Evolutionary conservation across 1,140 invertebrate species (phyloP), one percentile per base, ranked within the genome.

Genomic region (Brachionus paranguensis): DNA sequence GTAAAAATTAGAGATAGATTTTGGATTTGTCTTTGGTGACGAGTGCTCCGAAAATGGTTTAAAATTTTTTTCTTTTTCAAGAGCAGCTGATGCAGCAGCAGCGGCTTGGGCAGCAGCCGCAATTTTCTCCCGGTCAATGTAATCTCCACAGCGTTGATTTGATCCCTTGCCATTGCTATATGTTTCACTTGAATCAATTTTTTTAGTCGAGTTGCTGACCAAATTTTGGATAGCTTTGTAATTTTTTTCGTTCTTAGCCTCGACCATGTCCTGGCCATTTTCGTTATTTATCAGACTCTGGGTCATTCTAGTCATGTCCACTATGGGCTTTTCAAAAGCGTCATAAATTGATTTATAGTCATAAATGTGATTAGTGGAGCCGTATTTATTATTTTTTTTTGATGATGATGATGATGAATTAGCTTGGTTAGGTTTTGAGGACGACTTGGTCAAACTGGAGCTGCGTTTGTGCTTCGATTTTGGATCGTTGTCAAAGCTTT

Each of bases 271-370:
- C 8, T 72, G 45, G n/a, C 47, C 43, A 50, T 37, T 50, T 12
- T 50, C 47, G 17, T n/a, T 76, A 11, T 50, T 76, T 14, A 76
- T 50, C 5, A 76, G 1, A 50, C 72, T 76, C n/a, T 76, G 72
- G 10, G 72, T 29, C 72, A 76, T 50, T 27, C 53, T 27, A 27
- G 53, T 81, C 78, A 68, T 68, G 20, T 81, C 78, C n/a, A 64
- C 78, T n/a, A 68, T 68, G 1, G 78, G 78, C 37, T 68, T 81
- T 47, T 81, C 78, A 37, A 81, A 81, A 41, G 78, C 78, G 27
- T 81, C 78, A 81, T 81, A 81, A 8, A 81, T 81, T 7, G 78
- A 81, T 68, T 68, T 60, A 17, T 81, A 81, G 20, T 81, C 78
- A 68, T 65, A 81, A 27, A 81, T 81, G 14, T 60, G 53, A 65